A percentile compares a stretch with the other conserved stretches of the same genome.
phyloP scores from a whole-genome alignment of 1,140 invertebrate genomes.

The Aphis gossypii region DNA sequence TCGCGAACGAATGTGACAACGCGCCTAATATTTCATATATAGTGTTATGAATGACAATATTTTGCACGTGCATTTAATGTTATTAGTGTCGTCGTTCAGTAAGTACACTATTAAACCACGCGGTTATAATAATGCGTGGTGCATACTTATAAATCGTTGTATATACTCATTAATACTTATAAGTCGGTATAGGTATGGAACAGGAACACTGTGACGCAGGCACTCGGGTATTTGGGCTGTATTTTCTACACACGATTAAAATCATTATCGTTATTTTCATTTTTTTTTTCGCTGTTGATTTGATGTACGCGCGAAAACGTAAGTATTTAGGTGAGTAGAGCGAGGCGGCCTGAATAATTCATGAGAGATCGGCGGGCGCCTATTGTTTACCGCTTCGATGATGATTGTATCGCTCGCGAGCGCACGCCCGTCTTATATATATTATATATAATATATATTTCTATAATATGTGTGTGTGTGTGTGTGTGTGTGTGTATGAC shows the following conservation, averaged over 20 bases:
- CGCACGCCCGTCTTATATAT: not conserved
- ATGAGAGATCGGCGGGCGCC: not conserved
- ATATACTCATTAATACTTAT: not conserved
- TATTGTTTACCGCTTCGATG: not conserved
- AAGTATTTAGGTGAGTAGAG: slow-evolving; percentile 43
- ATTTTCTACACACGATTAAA: not conserved
- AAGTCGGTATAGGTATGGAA: not conserved
- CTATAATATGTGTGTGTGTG: not conserved
- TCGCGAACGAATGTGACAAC: not conserved
- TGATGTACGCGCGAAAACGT: not conserved
- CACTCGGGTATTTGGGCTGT: not conserved
- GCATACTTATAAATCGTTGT: too few relatives aligned
- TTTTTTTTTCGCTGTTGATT: not conserved
- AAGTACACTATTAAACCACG: not conserved
- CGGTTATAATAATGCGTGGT: not conserved
- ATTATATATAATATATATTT: not conserved
- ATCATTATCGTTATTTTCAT: slow-evolving; percentile 6
- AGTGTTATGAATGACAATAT: not conserved
- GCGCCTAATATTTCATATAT: not conserved
- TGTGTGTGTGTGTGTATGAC: not conserved
- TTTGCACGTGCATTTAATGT: slow-evolving; percentile 6
- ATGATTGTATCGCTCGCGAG: not conserved
- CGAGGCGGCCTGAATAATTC: slow-evolving; percentile 43
- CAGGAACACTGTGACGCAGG: not conserved
- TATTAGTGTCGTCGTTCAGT: not conserved